Evolutionary conservation across 2,888 invertebrate species (phyloP), one percentile per base, ranked within the genome.

Genomic region (Eudemis profundana): DNA sequence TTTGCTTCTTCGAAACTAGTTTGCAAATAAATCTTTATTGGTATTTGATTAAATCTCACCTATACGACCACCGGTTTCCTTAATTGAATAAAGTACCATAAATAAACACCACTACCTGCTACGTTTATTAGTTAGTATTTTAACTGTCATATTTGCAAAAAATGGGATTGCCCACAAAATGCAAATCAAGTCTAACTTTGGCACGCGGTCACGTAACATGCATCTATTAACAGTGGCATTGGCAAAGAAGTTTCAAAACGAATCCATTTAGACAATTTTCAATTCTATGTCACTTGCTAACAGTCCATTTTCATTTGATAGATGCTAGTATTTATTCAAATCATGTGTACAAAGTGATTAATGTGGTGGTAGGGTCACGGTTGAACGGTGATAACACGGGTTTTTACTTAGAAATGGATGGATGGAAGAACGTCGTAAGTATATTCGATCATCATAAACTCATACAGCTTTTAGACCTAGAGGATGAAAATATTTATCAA

Each of bases 211-310:
- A 64, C 51, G 59, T 64, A 59, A 64, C 57, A 33, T 46, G 44
- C 56, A 46, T 12, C 40, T 56, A 44, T 36, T 36, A 64, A 59
- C 64, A 59, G 44, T 64, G 64, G 64, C 64, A 64, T 64, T 64
- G 64, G 59, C 36, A 63, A 63, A 49, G 57, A 64, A 59, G 64
- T 59, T 64, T 64, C 64, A 64, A 64, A 64, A 64, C 59, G 12
- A 12, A 8, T 33, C n/a, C 4, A 10, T 49, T 10, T 42, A 42
- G 33, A 33, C 49, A 40, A 57, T 33, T 56, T 17, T 8, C 7
- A 21, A 21, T 44, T 29, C n/a, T 63, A 57, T 63, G 19, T 42
- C 42, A 12, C 7, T 15, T 2, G 10, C 56, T 15, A 21, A 63
- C 49, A 63, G 56, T 40, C 36, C 12, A 50, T 8, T 50, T 57